Evolutionary conservation across 2,888 invertebrate species (phyloP), one percentile per base, ranked within the genome.

Genomic region (Copidosoma aretas): DNA sequence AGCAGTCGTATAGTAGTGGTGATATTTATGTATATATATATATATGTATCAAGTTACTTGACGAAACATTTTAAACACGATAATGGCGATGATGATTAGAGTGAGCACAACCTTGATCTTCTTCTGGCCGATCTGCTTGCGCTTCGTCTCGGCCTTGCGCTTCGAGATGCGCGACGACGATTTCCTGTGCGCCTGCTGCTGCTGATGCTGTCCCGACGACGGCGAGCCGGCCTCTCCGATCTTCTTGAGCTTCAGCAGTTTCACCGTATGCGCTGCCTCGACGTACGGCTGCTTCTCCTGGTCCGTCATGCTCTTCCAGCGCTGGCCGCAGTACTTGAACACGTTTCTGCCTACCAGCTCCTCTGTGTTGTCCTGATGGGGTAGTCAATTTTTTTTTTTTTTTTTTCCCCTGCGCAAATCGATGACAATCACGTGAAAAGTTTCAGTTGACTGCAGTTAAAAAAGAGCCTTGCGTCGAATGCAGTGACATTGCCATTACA

Each of bases 281-380:
- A 78, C 49, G 21, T 78, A 81, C 1, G 79, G 78, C 64, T 78
- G 75, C 66, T 81, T 81, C 51, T 81, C 72, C 24, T 74, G 64
- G 1, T 71, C 41, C 0, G 77, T 67, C 80, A 81, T 77, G 51
- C 56, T 64, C 64, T 75, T 75, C 81, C 81, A 81, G 64, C 67
- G 64, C 70, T 80, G 75, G 39, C 80, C 78, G 39, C 78, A 79
- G 15, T 78, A 67, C 59, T 75, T 76, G 65, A 77, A 75, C 41
- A 80, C 39, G 43, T 75, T 76, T 51, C 70, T 49, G 17, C 74
- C 75, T 60, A 46, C 73, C 21, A 66, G 71, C 17, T 59, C 10
- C n/a, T 71, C 70, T n/a, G 64, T 64, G 58, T 62, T 63, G 14
- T 73, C 72, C 72, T 77, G 68, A 1, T 75, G 22, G 52, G 4